Conservation (phyloP, 2,888 invertebrate species). For the Tribolium freemani region DNA sequence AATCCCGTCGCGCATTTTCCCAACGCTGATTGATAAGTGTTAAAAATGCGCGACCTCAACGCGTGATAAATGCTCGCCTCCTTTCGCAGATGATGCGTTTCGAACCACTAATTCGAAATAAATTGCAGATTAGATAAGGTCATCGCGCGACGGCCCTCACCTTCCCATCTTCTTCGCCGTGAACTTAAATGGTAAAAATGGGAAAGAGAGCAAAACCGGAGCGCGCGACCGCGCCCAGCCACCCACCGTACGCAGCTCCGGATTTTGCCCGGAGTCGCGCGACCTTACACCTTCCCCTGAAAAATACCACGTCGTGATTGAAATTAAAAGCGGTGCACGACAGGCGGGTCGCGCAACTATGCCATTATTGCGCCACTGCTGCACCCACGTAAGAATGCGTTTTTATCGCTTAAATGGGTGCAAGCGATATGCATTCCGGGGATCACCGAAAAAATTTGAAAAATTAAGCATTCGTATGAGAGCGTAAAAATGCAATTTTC, state of each 20-base stretch:
- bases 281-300: constrained; percentile 58
- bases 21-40: constrained; percentile 6
- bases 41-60: constrained; percentile 17
- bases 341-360: constrained; percentile 46
- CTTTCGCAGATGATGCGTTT: constrained; percentile 36
- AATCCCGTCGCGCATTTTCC: background rate
- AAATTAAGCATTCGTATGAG: background rate
- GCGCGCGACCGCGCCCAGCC: constrained; percentile 42
- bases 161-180: constrained; percentile 37
- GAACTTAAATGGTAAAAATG: constrained; percentile 31
- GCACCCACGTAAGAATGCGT: constrained; percentile 55
- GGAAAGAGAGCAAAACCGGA: constrained; percentile 17
- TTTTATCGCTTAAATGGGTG: constrained; percentile 33
- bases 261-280: constrained; percentile 42
- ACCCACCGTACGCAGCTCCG: constrained; percentile 45
- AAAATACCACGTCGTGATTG: constrained; percentile 45
- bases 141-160: constrained; percentile 38
- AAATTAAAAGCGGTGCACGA: constrained; percentile 54
- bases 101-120: constrained; percentile 38
- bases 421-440: background rate
- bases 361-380: constrained; percentile 53
- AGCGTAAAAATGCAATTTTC: constrained; percentile 14
- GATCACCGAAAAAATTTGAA: too few relatives aligned
- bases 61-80: constrained; percentile 24
- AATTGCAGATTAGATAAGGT: constrained; percentile 42